Percentiles rank a stretch among this genome's conserved stretches.
Evolutionary conservation across 2,888 invertebrate genomes (phyloP).

Genomic region (Lysandra coridon): DNA sequence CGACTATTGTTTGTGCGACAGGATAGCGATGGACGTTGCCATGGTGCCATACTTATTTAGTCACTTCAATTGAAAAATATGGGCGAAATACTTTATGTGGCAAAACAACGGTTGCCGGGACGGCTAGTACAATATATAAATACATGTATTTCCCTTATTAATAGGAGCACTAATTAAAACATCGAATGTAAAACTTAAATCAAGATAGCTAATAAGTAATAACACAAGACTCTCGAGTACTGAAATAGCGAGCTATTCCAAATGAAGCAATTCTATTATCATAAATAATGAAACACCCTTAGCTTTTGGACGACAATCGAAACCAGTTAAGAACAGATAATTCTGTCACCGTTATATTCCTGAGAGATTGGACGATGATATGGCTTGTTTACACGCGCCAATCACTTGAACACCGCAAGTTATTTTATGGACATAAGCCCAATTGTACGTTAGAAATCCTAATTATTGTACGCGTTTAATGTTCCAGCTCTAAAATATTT

Average conservation of each 20-base stretch:
- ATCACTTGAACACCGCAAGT: not conserved
- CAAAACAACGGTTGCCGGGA: too few species aligned
- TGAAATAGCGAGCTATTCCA: slow-evolving; percentile 27
- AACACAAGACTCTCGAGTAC: not conserved
- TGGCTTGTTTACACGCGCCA: slow-evolving; percentile 38
- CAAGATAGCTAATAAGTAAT: not conserved
- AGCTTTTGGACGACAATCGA: slow-evolving; percentile 54
- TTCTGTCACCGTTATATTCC: slow-evolving; percentile 53
- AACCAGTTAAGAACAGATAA: slow-evolving; percentile 53
- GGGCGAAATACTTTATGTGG: too few species aligned
- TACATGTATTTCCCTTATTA: too few species aligned
- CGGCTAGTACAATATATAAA: too few species aligned
- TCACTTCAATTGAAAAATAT: too few species aligned
- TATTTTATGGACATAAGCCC: not conserved
- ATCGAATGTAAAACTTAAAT: too few species aligned
- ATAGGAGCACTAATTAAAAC: too few species aligned
- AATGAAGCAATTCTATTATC: slow-evolving; percentile 35
- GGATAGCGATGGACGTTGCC: too few species aligned
- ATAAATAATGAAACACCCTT: slow-evolving; percentile 37
- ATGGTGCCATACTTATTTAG: too few species aligned
- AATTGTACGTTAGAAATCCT: not conserved
- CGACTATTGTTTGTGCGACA: too few species aligned
- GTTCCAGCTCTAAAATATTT: too few species aligned
- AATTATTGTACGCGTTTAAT: too few species aligned
- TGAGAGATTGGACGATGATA: slow-evolving; percentile 53